These are phyloP conservation scores for Andricus quercusramuli DNA, from an alignment of 2,888 invertebrate species.

Conservation along the genomic window DNA sequence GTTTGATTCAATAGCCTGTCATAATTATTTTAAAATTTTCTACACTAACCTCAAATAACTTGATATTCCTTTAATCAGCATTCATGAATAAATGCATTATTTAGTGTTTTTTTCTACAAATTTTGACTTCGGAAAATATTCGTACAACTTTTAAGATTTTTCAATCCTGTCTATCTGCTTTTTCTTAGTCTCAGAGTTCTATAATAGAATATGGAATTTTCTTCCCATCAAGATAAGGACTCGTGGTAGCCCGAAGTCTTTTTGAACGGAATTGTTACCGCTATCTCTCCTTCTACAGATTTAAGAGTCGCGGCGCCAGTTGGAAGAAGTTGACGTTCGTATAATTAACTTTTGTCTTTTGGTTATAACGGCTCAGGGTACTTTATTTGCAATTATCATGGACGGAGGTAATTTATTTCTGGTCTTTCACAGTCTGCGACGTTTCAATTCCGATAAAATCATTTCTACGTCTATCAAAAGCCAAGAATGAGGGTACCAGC, in stretches of 20 bases:
- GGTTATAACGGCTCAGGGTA: slow-evolving; percentile 8
- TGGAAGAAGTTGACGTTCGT: slow-evolving; percentile 7
- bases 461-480: neutral
- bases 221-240: slow-evolving; percentile 16
- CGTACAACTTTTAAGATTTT: too few relatives aligned
- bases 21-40: too few relatives aligned
- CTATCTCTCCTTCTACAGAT: slow-evolving; percentile 28
- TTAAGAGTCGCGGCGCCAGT: slow-evolving; percentile 26
- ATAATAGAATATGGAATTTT: slow-evolving; percentile 27
- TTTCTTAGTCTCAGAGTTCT: neutral
- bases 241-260: slow-evolving; percentile 18
- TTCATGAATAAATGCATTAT: too few relatives aligned
- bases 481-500: neutral
- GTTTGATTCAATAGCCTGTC: too few relatives aligned
- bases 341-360: slow-evolving; percentile 39
- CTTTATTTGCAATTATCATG: slow-evolving; percentile 20
- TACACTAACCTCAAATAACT: too few relatives aligned
- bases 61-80: too few relatives aligned
- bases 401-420: neutral
- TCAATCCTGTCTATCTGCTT: neutral
- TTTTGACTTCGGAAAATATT: too few relatives aligned
- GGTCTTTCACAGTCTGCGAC: neutral
- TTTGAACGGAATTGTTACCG: slow-evolving; percentile 31
- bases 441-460: neutral
- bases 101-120: too few relatives aligned